phyloP scores from a whole-genome alignment of 2,113 vertebrate genomes.

The Cinclus mexicanus region DNA sequence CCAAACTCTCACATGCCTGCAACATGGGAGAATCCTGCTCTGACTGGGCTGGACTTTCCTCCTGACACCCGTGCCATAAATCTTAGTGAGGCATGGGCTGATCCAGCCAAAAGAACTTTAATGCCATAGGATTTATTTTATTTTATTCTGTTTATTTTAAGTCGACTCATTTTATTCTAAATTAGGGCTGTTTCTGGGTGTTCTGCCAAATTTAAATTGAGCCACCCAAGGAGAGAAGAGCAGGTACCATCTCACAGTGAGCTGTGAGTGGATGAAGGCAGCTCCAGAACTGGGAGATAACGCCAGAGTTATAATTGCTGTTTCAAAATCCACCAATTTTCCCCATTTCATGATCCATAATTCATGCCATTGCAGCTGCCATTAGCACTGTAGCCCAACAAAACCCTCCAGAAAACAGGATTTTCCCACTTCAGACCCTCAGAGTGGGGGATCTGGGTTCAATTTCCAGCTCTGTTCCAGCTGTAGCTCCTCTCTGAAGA shows the following conservation, averaged over 20 bases:
- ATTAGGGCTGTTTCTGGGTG: constrained; percentile 3
- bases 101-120: neutral
- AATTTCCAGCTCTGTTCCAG: neutral
- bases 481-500: neutral
- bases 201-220: neutral
- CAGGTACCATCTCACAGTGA: neutral
- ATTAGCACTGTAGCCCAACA: neutral
- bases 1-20: accelerated
- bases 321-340: neutral
- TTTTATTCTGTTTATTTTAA: constrained; percentile 51
- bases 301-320: neutral
- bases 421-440: neutral
- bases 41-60: neutral
- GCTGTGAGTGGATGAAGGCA: neutral
- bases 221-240: constrained; percentile 31
- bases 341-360: neutral
- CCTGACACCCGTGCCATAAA: neutral
- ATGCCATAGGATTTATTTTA: constrained; percentile 38
- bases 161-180: constrained; percentile 14
- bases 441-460: neutral
- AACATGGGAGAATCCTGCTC: neutral
- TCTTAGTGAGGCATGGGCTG: neutral
- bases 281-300: neutral
- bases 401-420: neutral
- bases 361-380: neutral